Conservation (phyloP, 2,113 vertebrate species). For the Mobula birostris region DNA sequence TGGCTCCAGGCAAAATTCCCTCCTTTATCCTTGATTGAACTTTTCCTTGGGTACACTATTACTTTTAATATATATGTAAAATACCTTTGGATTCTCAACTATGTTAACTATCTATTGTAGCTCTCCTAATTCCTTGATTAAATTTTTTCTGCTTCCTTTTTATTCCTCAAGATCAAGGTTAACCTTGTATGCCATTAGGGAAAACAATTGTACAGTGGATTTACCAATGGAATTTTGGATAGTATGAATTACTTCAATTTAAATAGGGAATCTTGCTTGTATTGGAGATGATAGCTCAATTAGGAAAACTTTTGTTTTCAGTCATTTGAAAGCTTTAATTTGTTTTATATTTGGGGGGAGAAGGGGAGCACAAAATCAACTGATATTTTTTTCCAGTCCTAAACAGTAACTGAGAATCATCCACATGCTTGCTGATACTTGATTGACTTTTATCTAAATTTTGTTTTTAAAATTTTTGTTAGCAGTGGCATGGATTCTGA, state of each 20-base stretch:
- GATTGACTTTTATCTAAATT: background rate
- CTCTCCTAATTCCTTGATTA: too few species aligned
- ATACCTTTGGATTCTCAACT: too few species aligned
- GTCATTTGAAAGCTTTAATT: background rate
- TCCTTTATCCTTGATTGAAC: too few species aligned
- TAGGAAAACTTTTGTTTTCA: background rate
- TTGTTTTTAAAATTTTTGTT: background rate
- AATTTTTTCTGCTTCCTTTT: too few species aligned
- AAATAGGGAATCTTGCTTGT: background rate
- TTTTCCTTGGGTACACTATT: too few species aligned
- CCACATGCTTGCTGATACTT: background rate
- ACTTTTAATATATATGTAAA: too few species aligned
- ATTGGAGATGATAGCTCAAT: background rate
- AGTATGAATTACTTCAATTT: background rate
- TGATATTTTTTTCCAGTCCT: background rate
- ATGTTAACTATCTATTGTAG: too few species aligned
- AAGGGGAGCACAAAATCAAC: background rate
- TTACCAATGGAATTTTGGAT: background rate
- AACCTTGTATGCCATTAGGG: too few species aligned
- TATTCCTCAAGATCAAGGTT: too few species aligned
- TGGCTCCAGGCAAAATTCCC: too few species aligned
- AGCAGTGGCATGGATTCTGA: background rate
- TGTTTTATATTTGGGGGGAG: background rate
- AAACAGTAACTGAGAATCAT: background rate
- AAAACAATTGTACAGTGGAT: too few species aligned